phyloP scores from a whole-genome alignment of 2,113 vertebrate species.

The Onychostruthus taczanowskii region DNA sequence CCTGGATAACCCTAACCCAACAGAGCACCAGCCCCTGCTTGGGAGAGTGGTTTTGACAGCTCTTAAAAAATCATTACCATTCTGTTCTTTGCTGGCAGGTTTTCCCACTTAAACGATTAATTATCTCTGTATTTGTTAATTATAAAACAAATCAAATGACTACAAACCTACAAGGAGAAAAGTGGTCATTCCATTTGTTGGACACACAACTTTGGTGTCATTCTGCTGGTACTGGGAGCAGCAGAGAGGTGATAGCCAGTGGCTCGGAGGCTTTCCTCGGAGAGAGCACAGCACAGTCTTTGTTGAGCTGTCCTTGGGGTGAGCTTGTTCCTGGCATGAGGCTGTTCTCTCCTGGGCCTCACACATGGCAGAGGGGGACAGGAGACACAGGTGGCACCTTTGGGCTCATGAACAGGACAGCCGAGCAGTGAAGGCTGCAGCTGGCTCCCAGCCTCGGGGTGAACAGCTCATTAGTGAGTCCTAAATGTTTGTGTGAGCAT shows the following conservation, averaged over 20 bases:
- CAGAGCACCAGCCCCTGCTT: not conserved
- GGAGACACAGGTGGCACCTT: not conserved
- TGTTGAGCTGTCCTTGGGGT: not conserved
- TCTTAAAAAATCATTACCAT: not conserved
- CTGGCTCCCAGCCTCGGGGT: not conserved
- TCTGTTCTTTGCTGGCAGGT: not conserved
- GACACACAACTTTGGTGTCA: not conserved
- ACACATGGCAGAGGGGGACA: not conserved
- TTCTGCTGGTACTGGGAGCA: not conserved
- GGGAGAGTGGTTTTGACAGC: not conserved
- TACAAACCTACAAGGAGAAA: not conserved
- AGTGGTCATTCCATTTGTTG: not conserved
- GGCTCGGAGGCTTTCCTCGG: not conserved
- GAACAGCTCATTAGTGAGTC: not conserved
- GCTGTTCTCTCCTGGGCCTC: not conserved
- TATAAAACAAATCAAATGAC: not conserved
- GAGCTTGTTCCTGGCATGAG: not conserved
- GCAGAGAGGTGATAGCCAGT: not conserved
- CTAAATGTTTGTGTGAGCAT: not conserved
- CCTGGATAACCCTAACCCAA: not conserved
- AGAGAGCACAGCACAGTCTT: not conserved
- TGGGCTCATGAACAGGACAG: not conserved
- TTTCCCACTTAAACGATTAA: not conserved
- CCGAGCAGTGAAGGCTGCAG: not conserved
- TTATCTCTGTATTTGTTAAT: not conserved